These are phyloP conservation scores for Nixonia krombeini DNA, from an alignment of 1,140 invertebrate genomes.

Conservation along the genomic window DNA sequence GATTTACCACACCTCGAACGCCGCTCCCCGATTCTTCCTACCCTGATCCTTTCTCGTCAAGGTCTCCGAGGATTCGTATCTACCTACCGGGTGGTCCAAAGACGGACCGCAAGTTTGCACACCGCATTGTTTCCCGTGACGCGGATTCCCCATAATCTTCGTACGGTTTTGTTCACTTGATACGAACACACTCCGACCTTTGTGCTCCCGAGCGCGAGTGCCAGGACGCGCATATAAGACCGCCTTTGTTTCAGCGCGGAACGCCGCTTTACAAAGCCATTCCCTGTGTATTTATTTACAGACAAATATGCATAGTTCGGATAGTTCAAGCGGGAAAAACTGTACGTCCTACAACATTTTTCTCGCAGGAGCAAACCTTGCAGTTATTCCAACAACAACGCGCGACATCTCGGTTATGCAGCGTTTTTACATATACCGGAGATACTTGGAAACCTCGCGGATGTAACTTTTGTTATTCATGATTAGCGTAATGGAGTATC, in stretches of 20 bases:
- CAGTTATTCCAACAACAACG: too few relatives aligned
- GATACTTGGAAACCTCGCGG: too few relatives aligned
- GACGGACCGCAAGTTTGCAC: constrained; percentile 35
- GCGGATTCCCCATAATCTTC: constrained; percentile 35
- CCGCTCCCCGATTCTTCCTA: constrained; percentile 52
- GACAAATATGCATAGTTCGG: not conserved
- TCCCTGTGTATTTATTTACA: constrained; percentile 18
- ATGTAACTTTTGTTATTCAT: not conserved
- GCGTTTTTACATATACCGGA: too few relatives aligned
- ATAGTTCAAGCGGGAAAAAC: not conserved
- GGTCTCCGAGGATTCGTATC: constrained; percentile 54
- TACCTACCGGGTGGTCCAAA: constrained; percentile 59
- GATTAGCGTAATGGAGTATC: not conserved
- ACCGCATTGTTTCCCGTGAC: constrained; percentile 49
- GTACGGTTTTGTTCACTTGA: constrained; percentile 34
- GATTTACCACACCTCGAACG: constrained; percentile 57
- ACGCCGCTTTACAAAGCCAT: constrained; percentile 36
- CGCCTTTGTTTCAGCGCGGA: constrained; percentile 40
- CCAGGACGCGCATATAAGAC: constrained; percentile 26
- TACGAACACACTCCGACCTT: constrained; percentile 44
- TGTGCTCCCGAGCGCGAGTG: constrained; percentile 32
- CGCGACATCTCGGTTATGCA: too few relatives aligned
- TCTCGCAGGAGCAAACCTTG: not conserved
- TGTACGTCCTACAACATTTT: not conserved
- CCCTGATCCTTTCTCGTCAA: constrained; percentile 54